Base-by-base conservation (phyloP, 2,888 invertebrate species). In the Seladonia tumulorum region DNA sequence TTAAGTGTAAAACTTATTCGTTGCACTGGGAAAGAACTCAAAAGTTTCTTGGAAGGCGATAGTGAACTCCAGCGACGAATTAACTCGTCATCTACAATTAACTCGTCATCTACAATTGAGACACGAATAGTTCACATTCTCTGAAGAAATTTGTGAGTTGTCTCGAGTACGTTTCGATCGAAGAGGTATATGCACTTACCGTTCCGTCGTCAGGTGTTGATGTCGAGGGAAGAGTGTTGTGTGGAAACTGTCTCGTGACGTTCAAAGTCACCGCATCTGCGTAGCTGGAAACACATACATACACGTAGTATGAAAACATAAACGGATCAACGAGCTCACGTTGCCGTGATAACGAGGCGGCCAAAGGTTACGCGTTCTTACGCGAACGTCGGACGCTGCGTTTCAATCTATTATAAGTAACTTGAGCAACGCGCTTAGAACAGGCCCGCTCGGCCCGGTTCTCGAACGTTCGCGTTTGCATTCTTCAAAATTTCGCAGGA, bases 141-240 rank as follows among this genome's bases (percentile, higher is more conserved):
- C 35, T 35, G 35, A 42, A 42, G 18, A 49, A 18, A 18, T 49
- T 49, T 7, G 5, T 7, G 5, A 22, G 53, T 53, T 22, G 53
- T 22, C 22, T 22, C 8, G 22, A 22, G 18, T 49, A 49, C 16
- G 47, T 5, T 18, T 18, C 16, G 42, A 18, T 18, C 2, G 47
- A 47, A 14, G 47, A 49, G 4, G 5, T 25, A 5, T 12, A 5
- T 12, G 1, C 8, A 66, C n/a, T 91, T 89, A 93, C 93, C 66
- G 90, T 83, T 75, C 88, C 88, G 7, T 89, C 88, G 70, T 63
- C 82, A 22, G 72, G 47, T 53, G 53, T 53, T 53, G 53, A 3
- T 1, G 88, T 83, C 25, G 83, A 66, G 0, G 90, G 90, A 5
- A 90, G 86, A 5, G 90, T 90, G 16, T 90, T 90, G 16, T 82